Base-by-base conservation (phyloP, 2,797 vertebrate genomes). In the Falco naumanni region DNA sequence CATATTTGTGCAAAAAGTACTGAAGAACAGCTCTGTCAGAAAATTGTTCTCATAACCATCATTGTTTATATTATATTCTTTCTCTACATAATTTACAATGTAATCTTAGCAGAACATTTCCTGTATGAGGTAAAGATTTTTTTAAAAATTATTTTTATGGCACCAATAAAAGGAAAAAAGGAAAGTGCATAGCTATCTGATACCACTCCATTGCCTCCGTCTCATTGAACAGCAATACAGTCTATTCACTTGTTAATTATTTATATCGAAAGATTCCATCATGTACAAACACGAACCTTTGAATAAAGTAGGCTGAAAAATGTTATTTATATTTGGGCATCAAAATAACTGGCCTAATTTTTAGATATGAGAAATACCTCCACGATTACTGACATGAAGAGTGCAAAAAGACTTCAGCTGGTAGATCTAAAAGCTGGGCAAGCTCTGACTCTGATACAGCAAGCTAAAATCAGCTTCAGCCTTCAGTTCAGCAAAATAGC, bases 161-260 rank as follows among this genome's bases (percentile, higher is more conserved):
- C 29, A 84, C 17, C 14, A 63, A 8, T 3, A 3, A 54, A 60
- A 64, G 51, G 37, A 41, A 81, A 69, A 88, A 82, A 43, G 4
- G 15, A 81, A 83, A 11, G 5, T n/a, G 28, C 31, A 8, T 51
- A 56, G 5, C 48, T 51, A 54, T 63, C 63, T 61, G 76, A 59
- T 84, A 57, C 17, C 57, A 54, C 41, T 92, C 39, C 41, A 78
- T 70, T 56, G 60, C 51, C 22, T 95, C 43, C 17, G 39, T 59
- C 51, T 90, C 60, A 57, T n/a, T 94, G 80, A 87, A 76, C 17
- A 53, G 14, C 34, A 71, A 37, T 41, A 47, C 22, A 70, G 48
- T 34, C 64, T 39, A 79, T 79, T 65, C 29, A 89, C 43, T 80
- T 59, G 21, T 87, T 86, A 96, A 91, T 95, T 84, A 93, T 81